Evolutionary conservation across 2,888 invertebrate genomes (phyloP), one percentile per base, ranked within the genome.

Genomic region (Ormyrus pomaceus): DNA sequence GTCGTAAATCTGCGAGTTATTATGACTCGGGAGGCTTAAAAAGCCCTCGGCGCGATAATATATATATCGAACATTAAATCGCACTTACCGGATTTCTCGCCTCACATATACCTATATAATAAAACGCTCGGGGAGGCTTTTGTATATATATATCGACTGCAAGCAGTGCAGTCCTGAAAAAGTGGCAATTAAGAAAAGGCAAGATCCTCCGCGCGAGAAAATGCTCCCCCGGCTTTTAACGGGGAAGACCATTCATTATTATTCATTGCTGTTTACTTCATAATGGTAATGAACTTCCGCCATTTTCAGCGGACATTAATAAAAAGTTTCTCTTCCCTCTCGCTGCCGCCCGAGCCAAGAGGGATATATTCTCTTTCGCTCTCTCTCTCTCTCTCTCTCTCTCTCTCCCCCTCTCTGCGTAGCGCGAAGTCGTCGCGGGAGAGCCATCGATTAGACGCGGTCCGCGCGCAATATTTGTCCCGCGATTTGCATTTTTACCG

Each of bases 201-300:
- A n/a, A 13, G 45, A 59, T 75, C 46, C 46, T 19, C 9, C 9
- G n/a, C 46, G 19, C 13, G n/a, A 58, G 65, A 59, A 71, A 65
- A 61, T 58, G 58, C 53, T 50, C 34, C 8, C 51, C 59, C 53
- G 50, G 34, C 65, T 69, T 65, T 70, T 8, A n/a, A 34, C 72
- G 19, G 1, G 46, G 46, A 53, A 53, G 59, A 48, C 64, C 68
- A 70, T 79, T 79, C 56, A 74, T 79, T 79, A 53, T 75, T 79
- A 75, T 79, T 79, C 71, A 75, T 75, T 61, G 79, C 64, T 75
- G 71, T 79, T 75, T 75, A 71, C 59, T 70, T 71, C 53, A 53
- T 74, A 79, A 74, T 74, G 69, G 56, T 68, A 79, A 79, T 79
- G 73, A 73, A 62, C 73, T 73, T 62, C 56, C 56, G 59, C 13